Conservation (phyloP, 2,888 invertebrate species). For the Sminthurinus aureus region DNA sequence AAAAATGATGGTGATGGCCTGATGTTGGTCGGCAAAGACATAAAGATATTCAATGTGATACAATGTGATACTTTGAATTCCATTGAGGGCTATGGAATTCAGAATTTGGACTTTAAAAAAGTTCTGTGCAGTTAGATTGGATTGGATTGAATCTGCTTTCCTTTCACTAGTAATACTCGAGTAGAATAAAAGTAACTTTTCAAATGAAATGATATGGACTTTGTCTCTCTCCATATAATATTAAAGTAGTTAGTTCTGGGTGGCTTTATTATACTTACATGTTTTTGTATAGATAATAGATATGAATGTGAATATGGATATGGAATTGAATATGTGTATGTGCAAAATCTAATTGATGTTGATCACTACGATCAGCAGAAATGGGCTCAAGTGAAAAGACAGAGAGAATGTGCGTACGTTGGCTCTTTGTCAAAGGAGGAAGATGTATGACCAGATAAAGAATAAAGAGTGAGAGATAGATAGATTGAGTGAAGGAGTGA, state of each 20-base stretch:
- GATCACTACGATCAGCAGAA: constrained; percentile 25
- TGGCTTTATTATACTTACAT: no score
- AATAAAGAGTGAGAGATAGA: constrained; percentile 34
- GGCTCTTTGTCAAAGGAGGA: constrained; percentile 34
- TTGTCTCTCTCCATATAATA: no score
- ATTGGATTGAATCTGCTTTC: no score
- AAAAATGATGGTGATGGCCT: neutral
- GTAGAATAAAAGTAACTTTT: no score
- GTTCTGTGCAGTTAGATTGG: neutral
- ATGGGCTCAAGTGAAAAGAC: constrained; percentile 34
- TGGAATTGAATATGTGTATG: constrained; percentile 13
- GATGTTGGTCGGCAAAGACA: neutral
- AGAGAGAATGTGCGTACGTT: constrained; percentile 37
- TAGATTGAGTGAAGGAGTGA: neutral
- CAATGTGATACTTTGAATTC: no score
- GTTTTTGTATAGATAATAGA: neutral
- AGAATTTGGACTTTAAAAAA: no score
- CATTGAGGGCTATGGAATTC: no score
- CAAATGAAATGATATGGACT: neutral
- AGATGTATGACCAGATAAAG: constrained; percentile 37
- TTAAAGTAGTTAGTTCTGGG: no score
- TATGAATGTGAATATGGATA: neutral
- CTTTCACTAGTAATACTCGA: no score
- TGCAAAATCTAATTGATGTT: constrained; percentile 33
- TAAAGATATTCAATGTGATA: neutral